These are phyloP conservation scores for Cataglyphis hispanica DNA, from an alignment of 1,140 invertebrate genomes.

Conservation along the genomic window DNA sequence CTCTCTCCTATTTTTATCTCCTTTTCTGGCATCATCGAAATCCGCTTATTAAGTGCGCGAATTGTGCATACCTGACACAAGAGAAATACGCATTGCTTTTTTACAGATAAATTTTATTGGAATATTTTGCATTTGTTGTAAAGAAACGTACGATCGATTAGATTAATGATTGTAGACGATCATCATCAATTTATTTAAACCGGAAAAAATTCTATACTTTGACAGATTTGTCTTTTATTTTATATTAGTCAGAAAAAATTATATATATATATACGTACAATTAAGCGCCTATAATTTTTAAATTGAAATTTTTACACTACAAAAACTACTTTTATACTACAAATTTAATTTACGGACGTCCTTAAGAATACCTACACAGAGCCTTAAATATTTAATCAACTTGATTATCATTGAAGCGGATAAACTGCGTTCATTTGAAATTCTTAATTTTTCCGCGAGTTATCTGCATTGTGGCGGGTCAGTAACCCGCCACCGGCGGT, in stretches of 20 bases:
- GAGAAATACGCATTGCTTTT: constrained; percentile 13
- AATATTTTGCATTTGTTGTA: background rate
- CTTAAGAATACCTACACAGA: no score
- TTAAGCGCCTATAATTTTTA: background rate
- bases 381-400: constrained; percentile 33
- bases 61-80: background rate
- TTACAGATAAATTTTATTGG: background rate
- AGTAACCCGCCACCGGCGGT: constrained; percentile 2
- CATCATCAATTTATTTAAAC: background rate
- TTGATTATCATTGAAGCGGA: background rate
- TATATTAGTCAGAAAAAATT: background rate
- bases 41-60: background rate
- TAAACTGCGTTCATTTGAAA: background rate
- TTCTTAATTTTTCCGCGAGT: constrained; percentile 13
- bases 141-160: background rate
- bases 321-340: no score
- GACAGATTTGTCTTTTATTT: background rate
- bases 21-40: background rate
- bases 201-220: background rate
- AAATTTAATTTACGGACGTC: background rate
- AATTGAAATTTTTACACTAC: background rate
- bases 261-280: background rate
- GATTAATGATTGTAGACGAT: background rate
- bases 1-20: background rate
- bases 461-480: background rate